Percentiles rank a stretch among this genome's conserved stretches.
Conservation (phyloP, 2,113 vertebrate genomes). For the Seriola aureovittata region DNA sequence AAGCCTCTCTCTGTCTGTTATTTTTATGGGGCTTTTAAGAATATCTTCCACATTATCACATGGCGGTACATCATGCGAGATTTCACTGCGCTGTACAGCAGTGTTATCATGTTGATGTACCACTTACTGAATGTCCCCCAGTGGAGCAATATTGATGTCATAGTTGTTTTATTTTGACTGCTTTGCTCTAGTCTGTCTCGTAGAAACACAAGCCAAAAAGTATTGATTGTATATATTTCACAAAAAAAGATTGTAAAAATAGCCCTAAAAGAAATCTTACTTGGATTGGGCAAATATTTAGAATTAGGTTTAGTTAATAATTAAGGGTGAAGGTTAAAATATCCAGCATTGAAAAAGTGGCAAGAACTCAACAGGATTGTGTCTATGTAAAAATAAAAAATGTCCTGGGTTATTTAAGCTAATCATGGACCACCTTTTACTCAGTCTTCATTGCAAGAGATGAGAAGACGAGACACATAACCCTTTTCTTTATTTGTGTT, state of each 20-base stretch:
- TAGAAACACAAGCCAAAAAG: neutral
- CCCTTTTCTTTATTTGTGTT: slow-evolving; percentile 24
- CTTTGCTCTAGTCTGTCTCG: slow-evolving; percentile 6
- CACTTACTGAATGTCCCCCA: slow-evolving; percentile 14
- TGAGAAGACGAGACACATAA: neutral
- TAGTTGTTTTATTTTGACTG: slow-evolving; percentile 15
- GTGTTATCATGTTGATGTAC: neutral
- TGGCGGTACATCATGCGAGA: slow-evolving; percentile 7
- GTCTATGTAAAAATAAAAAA: neutral
- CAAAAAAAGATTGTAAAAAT: neutral
- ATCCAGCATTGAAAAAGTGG: too few species aligned
- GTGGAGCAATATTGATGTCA: slow-evolving; percentile 12
- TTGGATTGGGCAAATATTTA: neutral
- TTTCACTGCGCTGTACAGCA: neutral
- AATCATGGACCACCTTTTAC: neutral
- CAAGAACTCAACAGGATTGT: neutral
- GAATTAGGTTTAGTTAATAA: neutral
- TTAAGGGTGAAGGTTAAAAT: neutral
- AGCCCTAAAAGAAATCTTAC: too few species aligned
- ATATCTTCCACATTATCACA: slow-evolving; percentile 21
- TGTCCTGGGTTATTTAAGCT: neutral
- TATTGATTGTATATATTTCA: neutral
- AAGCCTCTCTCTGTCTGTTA: slow-evolving; percentile 9
- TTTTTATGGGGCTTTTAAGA: slow-evolving; percentile 18
- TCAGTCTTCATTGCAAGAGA: neutral